Conservation (phyloP, 1,140 invertebrate species). For the Patella vulgata region DNA sequence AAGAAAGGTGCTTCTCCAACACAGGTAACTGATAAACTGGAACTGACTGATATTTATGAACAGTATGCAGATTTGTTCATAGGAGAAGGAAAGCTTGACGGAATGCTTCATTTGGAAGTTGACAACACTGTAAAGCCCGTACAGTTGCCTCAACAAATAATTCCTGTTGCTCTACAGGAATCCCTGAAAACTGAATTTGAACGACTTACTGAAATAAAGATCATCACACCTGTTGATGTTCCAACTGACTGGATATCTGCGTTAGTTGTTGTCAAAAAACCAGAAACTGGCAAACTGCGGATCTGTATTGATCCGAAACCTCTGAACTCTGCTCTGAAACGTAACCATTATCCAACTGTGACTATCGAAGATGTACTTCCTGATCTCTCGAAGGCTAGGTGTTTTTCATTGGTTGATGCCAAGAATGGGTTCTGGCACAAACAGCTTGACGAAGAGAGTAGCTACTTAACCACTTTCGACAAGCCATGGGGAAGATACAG, state of each 20-base stretch:
- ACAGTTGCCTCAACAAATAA: conserved; percentile 6
- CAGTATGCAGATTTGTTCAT: conserved; percentile 13
- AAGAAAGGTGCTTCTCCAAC: no score
- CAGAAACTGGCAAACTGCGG: conserved; percentile 24
- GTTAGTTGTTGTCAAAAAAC: conserved; percentile 36
- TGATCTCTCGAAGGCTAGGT: conserved; percentile 14
- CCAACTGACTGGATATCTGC: conserved; percentile 48
- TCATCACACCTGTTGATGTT: conserved; percentile 52
- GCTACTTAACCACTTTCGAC: conserved; percentile 45
- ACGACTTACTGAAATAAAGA: conserved; percentile 23
- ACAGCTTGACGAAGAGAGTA: conserved; percentile 30
- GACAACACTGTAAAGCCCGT: conserved; percentile 8
- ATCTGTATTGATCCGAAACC: conserved; percentile 33
- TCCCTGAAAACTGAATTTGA: conserved; percentile 22
- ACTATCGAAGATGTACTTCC: conserved; percentile 49
- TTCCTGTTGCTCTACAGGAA: conserved; percentile 20
- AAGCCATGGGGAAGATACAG: conserved; percentile 59
- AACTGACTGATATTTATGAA: not conserved
- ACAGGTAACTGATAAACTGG: not conserved
- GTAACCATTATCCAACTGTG: no score
- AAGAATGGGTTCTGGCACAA: conserved; percentile 53
- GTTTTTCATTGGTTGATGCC: conserved; percentile 34
- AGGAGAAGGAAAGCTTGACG: conserved; percentile 9
- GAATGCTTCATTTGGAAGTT: conserved; percentile 17
- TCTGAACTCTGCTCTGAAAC: conserved; percentile 49